Evolutionary conservation across 2,888 invertebrate genomes (phyloP).

Genomic region (Lochmaea crataegi): DNA sequence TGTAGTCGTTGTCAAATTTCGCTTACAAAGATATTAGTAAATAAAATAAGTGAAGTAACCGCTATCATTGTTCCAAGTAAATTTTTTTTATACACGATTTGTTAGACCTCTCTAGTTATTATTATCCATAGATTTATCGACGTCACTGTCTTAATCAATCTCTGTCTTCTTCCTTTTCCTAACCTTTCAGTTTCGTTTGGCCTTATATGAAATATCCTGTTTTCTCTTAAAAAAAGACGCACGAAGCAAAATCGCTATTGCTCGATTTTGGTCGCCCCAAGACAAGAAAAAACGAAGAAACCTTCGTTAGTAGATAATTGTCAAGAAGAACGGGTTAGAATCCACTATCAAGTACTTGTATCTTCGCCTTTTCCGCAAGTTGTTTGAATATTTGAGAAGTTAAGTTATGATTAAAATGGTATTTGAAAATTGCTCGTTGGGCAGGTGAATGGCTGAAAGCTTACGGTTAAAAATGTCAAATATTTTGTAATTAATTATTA

Average conservation of each 20-base stretch:
- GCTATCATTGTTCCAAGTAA: background rate
- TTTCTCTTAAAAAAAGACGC: constrained; percentile 38
- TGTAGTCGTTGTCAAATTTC: background rate
- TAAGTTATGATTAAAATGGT: constrained; percentile 7
- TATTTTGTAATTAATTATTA: background rate
- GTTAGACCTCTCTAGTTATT: background rate
- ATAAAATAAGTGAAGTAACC: background rate
- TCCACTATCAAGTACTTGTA: constrained; percentile 27
- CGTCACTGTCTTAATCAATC: constrained; percentile 14
- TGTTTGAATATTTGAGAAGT: constrained; percentile 9
- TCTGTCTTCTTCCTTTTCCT: constrained; percentile 2
- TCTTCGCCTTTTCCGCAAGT: constrained; percentile 16
- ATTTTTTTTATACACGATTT: background rate
- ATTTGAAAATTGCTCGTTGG: background rate
- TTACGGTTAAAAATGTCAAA: background rate
- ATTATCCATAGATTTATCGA: background rate
- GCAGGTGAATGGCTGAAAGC: constrained; percentile 3
- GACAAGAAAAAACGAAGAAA: constrained; percentile 15
- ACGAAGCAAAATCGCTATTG: constrained; percentile 16
- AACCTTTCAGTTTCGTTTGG: constrained; percentile 30
- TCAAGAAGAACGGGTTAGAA: constrained; percentile 30
- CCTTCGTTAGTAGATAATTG: constrained; percentile 12
- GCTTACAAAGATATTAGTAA: background rate
- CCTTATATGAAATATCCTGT: constrained; percentile 45
- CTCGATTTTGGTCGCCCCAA: constrained; percentile 14